Evolutionary conservation across 2,113 vertebrate genomes (phyloP), one percentile per base, ranked within the genome.

Genomic region (Athene cunicularia): DNA sequence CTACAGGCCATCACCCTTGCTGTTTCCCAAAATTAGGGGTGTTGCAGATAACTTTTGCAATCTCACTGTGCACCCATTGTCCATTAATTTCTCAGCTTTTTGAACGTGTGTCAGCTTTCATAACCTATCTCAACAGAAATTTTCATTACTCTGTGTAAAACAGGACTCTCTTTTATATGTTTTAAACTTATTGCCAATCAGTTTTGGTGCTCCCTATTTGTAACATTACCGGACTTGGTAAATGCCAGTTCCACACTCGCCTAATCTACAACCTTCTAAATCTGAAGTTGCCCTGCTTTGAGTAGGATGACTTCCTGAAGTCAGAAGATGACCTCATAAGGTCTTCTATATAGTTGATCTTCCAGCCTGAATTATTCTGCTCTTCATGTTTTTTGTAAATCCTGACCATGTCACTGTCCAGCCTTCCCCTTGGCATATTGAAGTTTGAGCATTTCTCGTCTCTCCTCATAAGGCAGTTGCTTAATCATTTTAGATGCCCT

Each of bases 1-100:
- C n/a, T 81, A 5, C 41, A 90, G 56, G 28, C 23, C 11, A 30
- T 33, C 0, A 0, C 11, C 12, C 32, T 62, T 66, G 4, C 3
- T 58, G 15, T 62, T 12, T 83, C 27, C 11, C 59, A 32, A 0
- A 73, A 70, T 45, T 35, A 52, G 14, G 30, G 28, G 12, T 76
- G 4, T 41, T 80, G 32, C 32, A 23, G 22, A 41, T 52, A 43
- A 2, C 8, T 74, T 91, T 58, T 35, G 13, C 26, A 81, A 15
- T 49, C 50, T 76, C 37, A 5, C 30, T 89, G 10, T 66, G 21
- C 16, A 41, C 4, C n/a, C 66, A 3, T 20, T 53, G 27, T 35
- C 50, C 2, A 3, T 66, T 7, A 88, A 62, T 74, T 80, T 60
- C 7, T 24, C 20, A 79, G 9, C 6, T 47, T 81, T 63, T 59